Base-by-base conservation (phyloP, 2,797 vertebrate species). In the Sandelia bainsii region DNA sequence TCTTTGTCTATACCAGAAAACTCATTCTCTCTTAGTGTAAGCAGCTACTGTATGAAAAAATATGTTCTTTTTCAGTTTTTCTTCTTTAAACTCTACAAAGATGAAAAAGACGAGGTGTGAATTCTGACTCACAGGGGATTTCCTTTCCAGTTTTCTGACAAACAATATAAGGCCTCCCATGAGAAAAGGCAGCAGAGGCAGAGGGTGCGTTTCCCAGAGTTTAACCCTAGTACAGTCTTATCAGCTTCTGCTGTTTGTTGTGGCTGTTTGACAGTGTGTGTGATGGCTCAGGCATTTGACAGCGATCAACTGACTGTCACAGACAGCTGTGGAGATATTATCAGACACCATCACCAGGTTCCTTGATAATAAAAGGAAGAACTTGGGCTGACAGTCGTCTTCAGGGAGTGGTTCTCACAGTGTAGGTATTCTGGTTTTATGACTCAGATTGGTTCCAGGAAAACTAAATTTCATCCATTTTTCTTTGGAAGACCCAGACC, bases 291-390 rank as follows among this genome's bases (percentile, higher is more conserved):
- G 69, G 59, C 68, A 48, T 79, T 65, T 65, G 67, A 79, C 75
- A 71, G 63, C 39, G 23, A 83, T 87, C 62, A 80, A 86, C 81
- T 58, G 77, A 64, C 74, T 84, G 77, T 74, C 80, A 61, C 14
- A 10, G 61, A 76, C 85, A 91, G 81, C 82, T 90, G 82, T 69
- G 69, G 45, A 76, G 85, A 84, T 81, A 53, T 1, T 42, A 80
- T 88, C 85, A 84, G 65, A 52, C 57, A 4, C 34, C 25, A 10
- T 60, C 13, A 14, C 86, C 75, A 81, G 83, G 25, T 63, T 85
- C 69, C 75, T 77, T 45, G 54, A 60, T 73, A 79, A 75, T 14
- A 8, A 20, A 51, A 61, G 63, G 20, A 65, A 62, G 46, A 20
- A 29, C 52, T 71, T 7, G 1, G 49, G 65, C 51, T 72, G 65